Conservation (phyloP, 1,140 invertebrate species). For the Drosophila triauraria region DNA sequence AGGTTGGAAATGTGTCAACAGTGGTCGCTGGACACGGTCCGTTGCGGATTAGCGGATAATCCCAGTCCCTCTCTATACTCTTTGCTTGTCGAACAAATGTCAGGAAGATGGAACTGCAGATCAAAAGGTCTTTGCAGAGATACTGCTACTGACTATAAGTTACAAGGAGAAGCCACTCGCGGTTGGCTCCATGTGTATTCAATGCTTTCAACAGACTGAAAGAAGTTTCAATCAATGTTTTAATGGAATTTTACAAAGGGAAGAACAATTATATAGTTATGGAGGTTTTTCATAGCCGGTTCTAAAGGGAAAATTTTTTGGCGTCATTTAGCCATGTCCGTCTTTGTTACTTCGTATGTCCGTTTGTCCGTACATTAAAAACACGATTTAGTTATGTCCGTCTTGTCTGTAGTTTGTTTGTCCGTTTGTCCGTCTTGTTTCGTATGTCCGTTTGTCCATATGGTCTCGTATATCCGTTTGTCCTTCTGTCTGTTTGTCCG, state of each 20-base stretch:
- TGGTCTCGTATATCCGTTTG: no score
- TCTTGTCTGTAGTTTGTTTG: no score
- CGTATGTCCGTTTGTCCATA: no score
- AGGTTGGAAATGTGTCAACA: conserved; percentile 56
- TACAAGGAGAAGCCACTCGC: neutral
- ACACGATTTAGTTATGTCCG: no score
- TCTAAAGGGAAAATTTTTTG: neutral
- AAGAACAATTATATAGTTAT: neutral
- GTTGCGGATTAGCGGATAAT: conserved; percentile 17
- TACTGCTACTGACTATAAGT: neutral
- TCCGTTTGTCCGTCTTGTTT: no score
- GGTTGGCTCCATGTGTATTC: neutral
- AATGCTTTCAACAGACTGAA: neutral
- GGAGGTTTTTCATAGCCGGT: neutral
- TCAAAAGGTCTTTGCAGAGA: conserved; percentile 7
- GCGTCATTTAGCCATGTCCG: no score
- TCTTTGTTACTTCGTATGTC: no score
- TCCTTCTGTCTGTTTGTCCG: no score
- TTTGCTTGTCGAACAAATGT: conserved; percentile 9
- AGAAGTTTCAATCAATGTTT: conserved; percentile 1
- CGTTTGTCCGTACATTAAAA: no score
- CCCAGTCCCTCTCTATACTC: neutral
- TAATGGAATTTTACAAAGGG: neutral
- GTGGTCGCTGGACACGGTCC: conserved; percentile 25
- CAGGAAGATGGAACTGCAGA: conserved; percentile 16